A percentile compares a stretch with the other conserved stretches of the same genome.
Conservation (phyloP, 2,113 vertebrate genomes). For the Malurus elegans region DNA sequence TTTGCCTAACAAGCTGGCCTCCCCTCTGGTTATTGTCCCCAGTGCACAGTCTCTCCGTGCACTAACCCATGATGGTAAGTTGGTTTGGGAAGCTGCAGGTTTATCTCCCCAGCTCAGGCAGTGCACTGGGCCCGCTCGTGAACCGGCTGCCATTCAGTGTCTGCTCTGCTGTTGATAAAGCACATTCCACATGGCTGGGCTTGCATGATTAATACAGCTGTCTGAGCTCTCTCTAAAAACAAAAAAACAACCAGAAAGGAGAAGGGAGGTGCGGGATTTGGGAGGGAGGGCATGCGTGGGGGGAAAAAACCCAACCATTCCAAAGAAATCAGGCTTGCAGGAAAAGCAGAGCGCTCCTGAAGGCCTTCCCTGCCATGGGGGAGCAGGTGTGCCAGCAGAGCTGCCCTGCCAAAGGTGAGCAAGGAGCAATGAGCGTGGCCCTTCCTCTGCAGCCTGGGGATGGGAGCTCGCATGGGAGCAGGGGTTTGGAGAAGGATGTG, state of each 20-base stretch:
- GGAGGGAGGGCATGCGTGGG: neutral
- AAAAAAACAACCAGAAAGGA: slow-evolving; percentile 51
- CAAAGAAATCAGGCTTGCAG: slow-evolving; percentile 36
- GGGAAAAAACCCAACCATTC: neutral
- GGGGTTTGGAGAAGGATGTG: neutral
- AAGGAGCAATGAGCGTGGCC: rapidly evolving
- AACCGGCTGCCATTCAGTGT: slow-evolving; percentile 68
- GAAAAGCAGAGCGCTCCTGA: slow-evolving; percentile 7
- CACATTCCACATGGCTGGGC: slow-evolving; percentile 75
- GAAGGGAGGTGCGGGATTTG: slow-evolving; percentile 4
- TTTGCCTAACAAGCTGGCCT: slow-evolving; percentile 60
- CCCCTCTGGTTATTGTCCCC: slow-evolving; percentile 73
- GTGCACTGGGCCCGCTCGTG: slow-evolving; percentile 33
- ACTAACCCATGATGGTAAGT: slow-evolving; percentile 68
- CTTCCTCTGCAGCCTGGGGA: neutral
- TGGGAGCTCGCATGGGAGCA: neutral
- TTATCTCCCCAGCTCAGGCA: slow-evolving; percentile 75
- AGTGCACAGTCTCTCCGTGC: slow-evolving; percentile 75
- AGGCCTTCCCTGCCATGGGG: neutral
- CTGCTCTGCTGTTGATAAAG: slow-evolving; percentile 78
- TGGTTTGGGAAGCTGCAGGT: slow-evolving; percentile 61
- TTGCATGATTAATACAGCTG: slow-evolving; percentile 78
- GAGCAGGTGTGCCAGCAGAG: neutral
- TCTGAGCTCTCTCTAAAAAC: slow-evolving; percentile 68
- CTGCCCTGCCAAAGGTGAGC: neutral